Evolutionary conservation across 2,888 invertebrate species (phyloP), one percentile per base, ranked within the genome.

Genomic region (Callyntrura guangdongensis): DNA sequence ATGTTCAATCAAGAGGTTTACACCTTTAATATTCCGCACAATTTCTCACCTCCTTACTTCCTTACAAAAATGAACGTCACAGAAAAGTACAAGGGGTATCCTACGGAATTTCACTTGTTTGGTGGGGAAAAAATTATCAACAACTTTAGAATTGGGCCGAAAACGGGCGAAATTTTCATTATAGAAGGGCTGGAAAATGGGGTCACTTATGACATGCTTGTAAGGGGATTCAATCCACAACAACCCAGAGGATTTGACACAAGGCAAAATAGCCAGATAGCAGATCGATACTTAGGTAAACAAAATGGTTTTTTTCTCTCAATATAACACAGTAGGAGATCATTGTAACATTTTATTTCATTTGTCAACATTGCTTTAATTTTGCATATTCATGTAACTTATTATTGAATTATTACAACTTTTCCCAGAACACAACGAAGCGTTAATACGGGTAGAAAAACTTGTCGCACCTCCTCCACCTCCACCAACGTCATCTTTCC

Each of bases 1-100:
- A 95, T 95, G 83, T 95, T 95, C 93, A 94, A 95, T 45, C 95
- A 95, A 94, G 95, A 97, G 67, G 97, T 98, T 94, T 98, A 97
- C 94, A 98, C 98, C 95, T 96, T 98, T 17, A 97, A 97, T 95
- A 96, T 98, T 0, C 96, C 97, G 93, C 98, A 98, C 95, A 98
- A 98, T 94, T 97, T 97, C 27, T 96, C 96, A 14, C 96, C 97
- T 0, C 98, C 98, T 0, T 95, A 97, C 5, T 96, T 97, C 94
- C 95, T 98, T 4, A 95, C 98, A 11, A 97, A 97, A 82, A 95
- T 98, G 1, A 98, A 98, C 94, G 96, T 98, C 0, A 97, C 97
- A 0, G 96, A 97, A 14, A 96, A 96, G 61, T 96, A 97, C 89
- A 96, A 96, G 92, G 95, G 96, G 27, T 96, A 97, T 27, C 96